Base-by-base conservation (phyloP, 2,888 invertebrate species). In the Nowickia ferox region DNA sequence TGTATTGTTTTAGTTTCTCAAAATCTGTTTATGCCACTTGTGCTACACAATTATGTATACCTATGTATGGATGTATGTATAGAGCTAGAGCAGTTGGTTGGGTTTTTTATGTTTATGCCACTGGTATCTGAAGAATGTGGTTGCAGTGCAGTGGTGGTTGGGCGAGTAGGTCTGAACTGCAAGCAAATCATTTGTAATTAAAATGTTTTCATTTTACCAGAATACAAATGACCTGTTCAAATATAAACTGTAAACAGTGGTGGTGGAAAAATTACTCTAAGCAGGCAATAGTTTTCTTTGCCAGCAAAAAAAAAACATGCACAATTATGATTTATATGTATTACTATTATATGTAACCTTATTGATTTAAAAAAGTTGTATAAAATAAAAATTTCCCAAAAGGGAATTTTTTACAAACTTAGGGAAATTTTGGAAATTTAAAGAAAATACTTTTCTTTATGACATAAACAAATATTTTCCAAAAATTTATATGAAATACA, bases 181-280 rank as follows among this genome's bases (percentile, higher is more conserved):
- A 59, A 61, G 66, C 71, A 71, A 86, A 79, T 79, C 79, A 79
- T 86, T 75, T 75, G 75, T 79, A 86, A 84, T 77, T 84, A 84
- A 84, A 81, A 82, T 86, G 71, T 79, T 82, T 85, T 71, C 15
- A 61, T 59, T 81, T 75, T 53, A 61, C 19, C 19, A 44, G 19
- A 81, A 61, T 68, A 75, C 59, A 81, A 75, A 81, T 74, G 68
- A 75, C 75, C 81, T 81, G 74, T 46, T 81, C 68, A 74, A 59
- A 81, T 68, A 38, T 44, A 71, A 65, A 51, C 53, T 69, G 65
- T 9, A 2, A n/a, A 44, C 71, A 79, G 61, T 19, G 42, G 15
- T 38, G 69, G 9, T 42, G 15, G 38, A 79, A 79, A 30, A 30
- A 6, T 5, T 30, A 30, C 30, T 30, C 30, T 30, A 30, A 30